phyloP scores from a whole-genome alignment of 2,113 vertebrate genomes.

The Syngnathus floridae region DNA sequence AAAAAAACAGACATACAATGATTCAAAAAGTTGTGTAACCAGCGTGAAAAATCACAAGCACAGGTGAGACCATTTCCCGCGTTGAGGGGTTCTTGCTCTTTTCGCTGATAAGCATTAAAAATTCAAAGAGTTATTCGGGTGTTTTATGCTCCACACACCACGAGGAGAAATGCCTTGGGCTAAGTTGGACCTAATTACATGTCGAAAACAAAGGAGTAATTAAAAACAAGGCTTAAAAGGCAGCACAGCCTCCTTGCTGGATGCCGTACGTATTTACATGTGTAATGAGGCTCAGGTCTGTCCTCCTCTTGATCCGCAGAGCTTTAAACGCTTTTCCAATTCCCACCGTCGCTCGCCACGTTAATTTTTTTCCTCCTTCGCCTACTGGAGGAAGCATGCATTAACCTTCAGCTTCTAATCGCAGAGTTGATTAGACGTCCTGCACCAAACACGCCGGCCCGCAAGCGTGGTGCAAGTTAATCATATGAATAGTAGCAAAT shows the following conservation, averaged over 20 bases:
- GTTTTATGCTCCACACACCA: constrained; percentile 43
- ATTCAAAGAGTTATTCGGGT: constrained; percentile 49
- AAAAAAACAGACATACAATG: neutral
- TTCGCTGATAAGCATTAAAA: constrained; percentile 42
- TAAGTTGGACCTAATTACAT: constrained; percentile 59
- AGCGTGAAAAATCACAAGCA: neutral
- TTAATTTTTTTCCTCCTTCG: constrained; percentile 26
- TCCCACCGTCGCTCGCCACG: constrained; percentile 32
- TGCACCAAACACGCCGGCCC: constrained; percentile 35
- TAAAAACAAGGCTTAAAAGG: constrained; percentile 40
- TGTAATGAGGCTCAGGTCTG: constrained; percentile 61
- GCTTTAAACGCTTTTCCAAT: constrained; percentile 52
- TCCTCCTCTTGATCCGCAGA: constrained; percentile 47
- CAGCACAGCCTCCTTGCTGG: constrained; percentile 55
- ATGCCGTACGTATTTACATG: constrained; percentile 64
- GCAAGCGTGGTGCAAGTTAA: constrained; percentile 33
- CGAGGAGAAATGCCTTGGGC: constrained; percentile 49
- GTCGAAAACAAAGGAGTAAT: constrained; percentile 60
- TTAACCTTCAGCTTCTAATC: constrained; percentile 70
- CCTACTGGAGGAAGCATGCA: constrained; percentile 44
- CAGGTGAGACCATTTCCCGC: neutral
- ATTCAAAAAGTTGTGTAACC: neutral
- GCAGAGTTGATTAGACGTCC: constrained; percentile 52
- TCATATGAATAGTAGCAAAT: constrained; percentile 24
- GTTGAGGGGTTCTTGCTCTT: neutral